Evolutionary conservation across 2,113 vertebrate species (phyloP), one percentile per base, ranked within the genome.

Genomic region (Mohoua ochrocephala): DNA sequence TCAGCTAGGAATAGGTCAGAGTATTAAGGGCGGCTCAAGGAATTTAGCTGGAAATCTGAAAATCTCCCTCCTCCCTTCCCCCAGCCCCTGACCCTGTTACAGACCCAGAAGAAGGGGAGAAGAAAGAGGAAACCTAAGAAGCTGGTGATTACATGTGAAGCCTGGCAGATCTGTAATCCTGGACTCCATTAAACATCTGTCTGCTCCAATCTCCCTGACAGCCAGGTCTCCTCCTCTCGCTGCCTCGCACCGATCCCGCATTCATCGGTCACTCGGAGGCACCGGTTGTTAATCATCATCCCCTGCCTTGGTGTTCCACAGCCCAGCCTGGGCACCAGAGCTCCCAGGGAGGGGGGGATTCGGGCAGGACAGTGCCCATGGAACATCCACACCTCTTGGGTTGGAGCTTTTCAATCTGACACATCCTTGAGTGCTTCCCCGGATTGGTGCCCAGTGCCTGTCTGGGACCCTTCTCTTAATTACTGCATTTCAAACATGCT

Each of bases 141-240:
- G 79, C 87, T 67, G 78, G 84, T 91, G 91, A 96, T 93, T 88
- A 89, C 84, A 93, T 65, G 76, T 73, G 82, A 50, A 85, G 84
- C 57, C 50, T 79, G 93, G 94, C 91, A 85, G 93, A 80, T 57
- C 85, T 89, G 94, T 97, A 83, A 96, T 93, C 92, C 95, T 71
- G 87, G 96, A 19, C 91, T 83, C 91, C 87, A 83, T 97, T 96
- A 95, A 97, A 93, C 93, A 93, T 94, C 96, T 97, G 97, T 98
- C 96, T 97, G 84, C 54, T 42, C 91, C 94, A 91, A 87, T 95
- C 95, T 91, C 86, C 13, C 76, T 93, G 91, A 93, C 94, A 95
- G 84, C 87, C 90, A n/a, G 49, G 33, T 70, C 71, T 52, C 54
- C 91, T 96, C 49, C 86, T 97, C 84, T 42, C 30, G 0, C 64